A percentile compares a stretch with the other conserved stretches of the same genome.
phyloP scores from a whole-genome alignment of 2,113 vertebrate species.

The Daphoenositta chrysoptera region DNA sequence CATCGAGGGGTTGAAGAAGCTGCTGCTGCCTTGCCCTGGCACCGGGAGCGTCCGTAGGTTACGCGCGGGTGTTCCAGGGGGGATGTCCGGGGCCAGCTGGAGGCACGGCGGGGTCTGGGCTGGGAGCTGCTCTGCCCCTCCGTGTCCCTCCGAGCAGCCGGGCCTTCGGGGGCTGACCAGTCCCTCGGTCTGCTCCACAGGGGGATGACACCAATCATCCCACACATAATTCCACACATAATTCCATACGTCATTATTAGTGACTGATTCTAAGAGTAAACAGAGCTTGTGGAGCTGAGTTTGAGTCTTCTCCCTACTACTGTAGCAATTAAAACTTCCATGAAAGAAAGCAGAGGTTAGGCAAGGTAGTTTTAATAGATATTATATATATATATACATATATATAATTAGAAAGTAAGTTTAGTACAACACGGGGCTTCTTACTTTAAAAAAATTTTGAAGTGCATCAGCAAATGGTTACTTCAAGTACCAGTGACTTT shows the following conservation, averaged over 20 bases:
- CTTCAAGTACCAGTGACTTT: neutral
- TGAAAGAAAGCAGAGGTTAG: neutral
- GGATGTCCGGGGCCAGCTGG: too few relatives aligned
- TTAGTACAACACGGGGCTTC: neutral
- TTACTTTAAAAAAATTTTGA: neutral
- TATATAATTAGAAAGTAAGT: neutral
- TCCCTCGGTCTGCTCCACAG: too few relatives aligned
- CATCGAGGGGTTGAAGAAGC: neutral
- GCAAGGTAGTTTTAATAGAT: neutral
- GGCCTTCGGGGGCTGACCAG: neutral
- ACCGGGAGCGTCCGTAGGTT: neutral
- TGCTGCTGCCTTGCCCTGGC: neutral
- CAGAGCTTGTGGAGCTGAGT: neutral
- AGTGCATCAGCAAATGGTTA: neutral
- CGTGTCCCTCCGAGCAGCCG: accelerated
- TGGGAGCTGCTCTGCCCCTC: neutral
- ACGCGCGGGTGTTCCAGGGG: accelerated
- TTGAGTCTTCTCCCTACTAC: neutral
- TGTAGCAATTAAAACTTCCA: neutral
- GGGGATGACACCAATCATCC: neutral
- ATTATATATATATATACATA: accelerated
- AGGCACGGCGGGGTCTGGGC: accelerated
- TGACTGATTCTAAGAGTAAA: too few relatives aligned
- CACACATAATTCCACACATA: neutral
- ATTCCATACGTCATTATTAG: neutral